Evolutionary conservation across 2,113 vertebrate genomes (phyloP).

Genomic region (Meleagris gallopavo): DNA sequence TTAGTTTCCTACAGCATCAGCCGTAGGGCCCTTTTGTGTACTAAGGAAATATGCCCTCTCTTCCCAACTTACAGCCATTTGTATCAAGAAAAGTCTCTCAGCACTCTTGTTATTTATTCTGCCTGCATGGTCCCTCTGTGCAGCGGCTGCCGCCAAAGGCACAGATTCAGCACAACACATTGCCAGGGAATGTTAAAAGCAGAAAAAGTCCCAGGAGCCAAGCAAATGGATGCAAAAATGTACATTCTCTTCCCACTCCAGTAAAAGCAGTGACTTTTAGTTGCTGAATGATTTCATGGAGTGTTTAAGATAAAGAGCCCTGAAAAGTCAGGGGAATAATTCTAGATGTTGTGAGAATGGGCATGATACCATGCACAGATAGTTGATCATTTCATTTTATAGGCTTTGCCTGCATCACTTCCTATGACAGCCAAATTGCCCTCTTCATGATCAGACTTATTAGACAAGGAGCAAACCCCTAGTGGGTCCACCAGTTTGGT

Average conservation of each 20-base stretch:
- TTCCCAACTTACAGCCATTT: conserved; percentile 17
- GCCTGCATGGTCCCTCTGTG: neutral
- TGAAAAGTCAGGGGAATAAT: conserved; percentile 15
- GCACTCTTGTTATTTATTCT: conserved; percentile 41
- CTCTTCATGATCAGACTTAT: neutral
- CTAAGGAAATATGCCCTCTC: conserved; percentile 17
- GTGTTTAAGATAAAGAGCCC: conserved; percentile 4
- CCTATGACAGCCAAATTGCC: neutral
- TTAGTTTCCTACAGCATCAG: neutral
- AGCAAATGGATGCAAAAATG: neutral
- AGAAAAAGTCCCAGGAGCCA: conserved; percentile 26
- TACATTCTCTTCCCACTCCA: neutral
- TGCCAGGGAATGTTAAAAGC: conserved; percentile 39
- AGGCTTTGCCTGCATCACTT: neutral
- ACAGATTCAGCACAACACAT: neutral
- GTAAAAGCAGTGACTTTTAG: neutral
- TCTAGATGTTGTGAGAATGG: conserved; percentile 7
- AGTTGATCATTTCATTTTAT: neutral
- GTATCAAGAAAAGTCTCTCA: conserved; percentile 25
- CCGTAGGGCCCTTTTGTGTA: neutral
- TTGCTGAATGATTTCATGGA: neutral
- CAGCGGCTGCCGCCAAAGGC: neutral
- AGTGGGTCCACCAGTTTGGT: neutral
- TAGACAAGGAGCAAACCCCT: neutral
- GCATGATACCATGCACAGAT: neutral